A percentile compares a stretch with the other conserved stretches of the same genome.
phyloP scores from a whole-genome alignment of 2,113 vertebrate genomes.

The Pholis gunnellus region DNA sequence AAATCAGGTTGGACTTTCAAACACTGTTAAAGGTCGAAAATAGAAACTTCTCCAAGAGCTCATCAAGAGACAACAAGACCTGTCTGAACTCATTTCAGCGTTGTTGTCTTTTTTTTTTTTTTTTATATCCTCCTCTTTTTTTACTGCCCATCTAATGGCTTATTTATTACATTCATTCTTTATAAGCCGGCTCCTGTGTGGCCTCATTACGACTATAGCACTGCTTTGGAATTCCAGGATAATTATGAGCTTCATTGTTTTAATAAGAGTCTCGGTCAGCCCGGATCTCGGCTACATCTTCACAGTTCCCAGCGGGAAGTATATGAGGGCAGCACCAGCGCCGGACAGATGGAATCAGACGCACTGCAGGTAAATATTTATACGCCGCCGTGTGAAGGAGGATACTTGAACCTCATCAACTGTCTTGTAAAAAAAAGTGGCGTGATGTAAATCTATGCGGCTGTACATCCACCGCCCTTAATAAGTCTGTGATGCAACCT shows the following conservation, averaged over 20 bases:
- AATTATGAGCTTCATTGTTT: constrained; percentile 87
- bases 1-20: constrained; percentile 2
- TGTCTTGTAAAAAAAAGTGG: constrained; percentile 65
- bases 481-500: constrained; percentile 62
- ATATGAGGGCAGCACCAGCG: constrained; percentile 64
- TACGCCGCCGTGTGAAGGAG: constrained; percentile 55
- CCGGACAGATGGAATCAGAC: constrained; percentile 75
- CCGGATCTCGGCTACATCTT: constrained; percentile 74
- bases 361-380: constrained; percentile 82
- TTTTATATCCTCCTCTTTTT: constrained; percentile 73
- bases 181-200: constrained; percentile 85
- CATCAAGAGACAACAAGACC: constrained; percentile 68
- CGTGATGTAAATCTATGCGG: constrained; percentile 46
- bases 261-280: constrained; percentile 85
- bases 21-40: constrained; percentile 30
- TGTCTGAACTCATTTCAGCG: constrained; percentile 74
- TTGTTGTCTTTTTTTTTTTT: constrained; percentile 70
- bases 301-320: constrained; percentile 73
- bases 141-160: constrained; percentile 85
- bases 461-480: constrained; percentile 23
- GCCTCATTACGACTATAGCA: constrained; percentile 84
- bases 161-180: constrained; percentile 87
- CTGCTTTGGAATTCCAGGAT: constrained; percentile 85
- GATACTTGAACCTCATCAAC: constrained; percentile 71
- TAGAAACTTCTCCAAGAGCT: constrained; percentile 66